Conservation (phyloP, 2,888 invertebrate species). For the Antitype chi region DNA sequence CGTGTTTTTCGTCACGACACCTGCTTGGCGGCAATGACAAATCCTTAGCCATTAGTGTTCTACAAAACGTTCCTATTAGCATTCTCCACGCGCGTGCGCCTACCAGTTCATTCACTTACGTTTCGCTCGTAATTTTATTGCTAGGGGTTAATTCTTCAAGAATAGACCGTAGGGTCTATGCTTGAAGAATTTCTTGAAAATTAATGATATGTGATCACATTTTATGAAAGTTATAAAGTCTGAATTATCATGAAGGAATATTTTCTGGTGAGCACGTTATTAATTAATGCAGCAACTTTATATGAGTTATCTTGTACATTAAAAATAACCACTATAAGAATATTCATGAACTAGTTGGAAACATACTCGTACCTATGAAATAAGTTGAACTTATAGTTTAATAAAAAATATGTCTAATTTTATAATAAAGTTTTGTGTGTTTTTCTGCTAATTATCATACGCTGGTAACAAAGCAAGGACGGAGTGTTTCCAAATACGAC, state of each 20-base stretch:
- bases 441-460: slow-evolving; percentile 57
- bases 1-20: slow-evolving; percentile 82
- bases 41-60: slow-evolving; percentile 75
- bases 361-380: slow-evolving; percentile 16
- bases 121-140: slow-evolving; percentile 49
- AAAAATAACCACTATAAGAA: slow-evolving; percentile 37
- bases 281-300: slow-evolving; percentile 48
- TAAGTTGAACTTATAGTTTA: slow-evolving; percentile 39
- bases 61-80: slow-evolving; percentile 73
- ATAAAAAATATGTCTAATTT: slow-evolving; percentile 45
- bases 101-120: slow-evolving; percentile 52
- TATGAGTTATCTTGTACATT: slow-evolving; percentile 49
- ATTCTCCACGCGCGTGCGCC: slow-evolving; percentile 68
- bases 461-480: slow-evolving; percentile 66
- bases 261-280: slow-evolving; percentile 24
- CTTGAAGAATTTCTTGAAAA: no score
- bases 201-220: slow-evolving; percentile 36
- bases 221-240: slow-evolving; percentile 22
- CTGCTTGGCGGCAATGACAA: slow-evolving; percentile 81
- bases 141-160: slow-evolving; percentile 31
- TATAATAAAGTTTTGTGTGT: slow-evolving; percentile 42
- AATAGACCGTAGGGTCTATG: no score
- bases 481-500: slow-evolving; percentile 61
- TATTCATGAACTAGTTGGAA: slow-evolving; percentile 52
- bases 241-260: slow-evolving; percentile 22